Conservation (phyloP, 2,797 vertebrate species). For the Phyllotis vaccarum region DNA sequence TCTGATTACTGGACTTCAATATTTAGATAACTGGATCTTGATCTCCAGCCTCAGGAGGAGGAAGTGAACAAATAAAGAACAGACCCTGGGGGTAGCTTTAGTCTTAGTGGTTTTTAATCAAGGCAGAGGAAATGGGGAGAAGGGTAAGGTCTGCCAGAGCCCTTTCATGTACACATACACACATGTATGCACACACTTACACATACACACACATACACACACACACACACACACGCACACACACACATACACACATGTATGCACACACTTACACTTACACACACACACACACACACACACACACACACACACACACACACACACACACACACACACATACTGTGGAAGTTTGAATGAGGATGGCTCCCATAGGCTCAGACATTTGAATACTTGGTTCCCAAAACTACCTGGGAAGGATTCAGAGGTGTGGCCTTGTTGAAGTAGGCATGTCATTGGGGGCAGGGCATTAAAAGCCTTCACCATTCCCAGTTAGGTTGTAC, state of each 20-base stretch:
- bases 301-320: not conserved
- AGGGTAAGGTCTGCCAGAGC: too few relatives aligned
- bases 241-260: too few relatives aligned
- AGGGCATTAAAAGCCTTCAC: not conserved
- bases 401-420: not conserved
- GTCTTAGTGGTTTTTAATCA: too few relatives aligned
- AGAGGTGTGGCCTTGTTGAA: not conserved
- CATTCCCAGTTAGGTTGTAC: not conserved
- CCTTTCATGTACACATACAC: not conserved
- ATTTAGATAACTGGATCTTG: not conserved
- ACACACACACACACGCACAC: not conserved
- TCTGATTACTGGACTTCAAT: not conserved
- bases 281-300: too few relatives aligned
- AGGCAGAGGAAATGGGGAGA: too few relatives aligned
- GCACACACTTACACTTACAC: too few relatives aligned
- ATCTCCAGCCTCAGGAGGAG: not conserved
- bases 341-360: not conserved
- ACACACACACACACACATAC: not conserved
- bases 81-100: too few relatives aligned
- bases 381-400: not conserved
- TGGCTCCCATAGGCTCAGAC: not conserved
- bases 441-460: not conserved
- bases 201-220: too few relatives aligned
- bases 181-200: not conserved
- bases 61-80: not conserved